Conservation (phyloP, 2,113 vertebrate species). For the Mirounga angustirostris region DNA sequence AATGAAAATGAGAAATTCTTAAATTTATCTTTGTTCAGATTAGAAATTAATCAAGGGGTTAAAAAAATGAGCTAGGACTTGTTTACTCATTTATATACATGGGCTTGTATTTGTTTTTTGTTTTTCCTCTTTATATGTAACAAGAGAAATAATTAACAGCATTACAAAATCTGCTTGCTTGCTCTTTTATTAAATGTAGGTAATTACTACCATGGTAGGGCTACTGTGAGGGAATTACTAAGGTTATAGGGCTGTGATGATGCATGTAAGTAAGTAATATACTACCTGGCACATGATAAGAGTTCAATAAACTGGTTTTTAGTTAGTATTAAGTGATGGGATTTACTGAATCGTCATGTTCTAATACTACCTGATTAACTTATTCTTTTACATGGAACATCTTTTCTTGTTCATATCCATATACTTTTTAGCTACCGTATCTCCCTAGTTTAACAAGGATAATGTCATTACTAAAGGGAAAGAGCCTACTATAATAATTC, state of each 20-base stretch:
- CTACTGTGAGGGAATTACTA: neutral
- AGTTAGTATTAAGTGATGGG: neutral
- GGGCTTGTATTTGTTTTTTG: neutral
- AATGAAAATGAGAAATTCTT: neutral
- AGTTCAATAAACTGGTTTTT: neutral
- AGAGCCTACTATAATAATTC: neutral
- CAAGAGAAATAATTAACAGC: neutral
- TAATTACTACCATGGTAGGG: neutral
- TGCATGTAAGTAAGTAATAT: neutral
- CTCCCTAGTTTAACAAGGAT: neutral
- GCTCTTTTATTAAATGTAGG: neutral
- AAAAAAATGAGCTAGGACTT: neutral
- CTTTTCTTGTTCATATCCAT: neutral
- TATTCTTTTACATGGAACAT: neutral
- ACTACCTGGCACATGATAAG: neutral
- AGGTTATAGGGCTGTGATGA: neutral
- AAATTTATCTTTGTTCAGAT: neutral
- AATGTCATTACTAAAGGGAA: neutral
- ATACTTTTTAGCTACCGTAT: neutral
- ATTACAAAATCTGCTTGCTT: neutral
- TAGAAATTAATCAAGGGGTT: neutral
- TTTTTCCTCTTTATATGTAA: neutral
- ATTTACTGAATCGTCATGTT: neutral
- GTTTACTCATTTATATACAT: neutral
- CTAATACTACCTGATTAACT: neutral